phyloP scores from a whole-genome alignment of 1,140 invertebrate species.

The Drosophila hydei region DNA sequence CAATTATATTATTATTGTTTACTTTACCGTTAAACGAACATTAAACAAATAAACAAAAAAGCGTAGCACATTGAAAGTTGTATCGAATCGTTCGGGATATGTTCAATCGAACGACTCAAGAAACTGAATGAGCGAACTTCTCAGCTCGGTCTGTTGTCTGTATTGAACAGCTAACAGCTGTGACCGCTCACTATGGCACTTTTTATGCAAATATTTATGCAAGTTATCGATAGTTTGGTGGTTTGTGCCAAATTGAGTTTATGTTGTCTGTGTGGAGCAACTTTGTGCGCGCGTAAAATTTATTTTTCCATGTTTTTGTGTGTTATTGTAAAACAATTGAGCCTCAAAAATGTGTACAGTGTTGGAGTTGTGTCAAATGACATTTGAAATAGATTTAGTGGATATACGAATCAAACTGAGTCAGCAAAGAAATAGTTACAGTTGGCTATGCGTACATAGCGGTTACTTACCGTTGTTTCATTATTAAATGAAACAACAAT shows the following conservation, averaged over 20 bases:
- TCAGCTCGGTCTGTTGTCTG: background rate
- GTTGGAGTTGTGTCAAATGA: no score
- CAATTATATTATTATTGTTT: constrained; percentile 22
- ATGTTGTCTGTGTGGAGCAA: constrained; percentile 3
- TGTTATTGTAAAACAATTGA: no score
- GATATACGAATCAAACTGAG: no score
- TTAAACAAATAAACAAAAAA: constrained; percentile 44
- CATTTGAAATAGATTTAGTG: no score
- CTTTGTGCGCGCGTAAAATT: background rate
- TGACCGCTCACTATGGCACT: constrained; percentile 9
- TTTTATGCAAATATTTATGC: background rate
- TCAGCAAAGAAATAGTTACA: no score
- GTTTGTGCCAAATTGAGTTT: background rate
- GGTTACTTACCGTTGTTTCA: no score
- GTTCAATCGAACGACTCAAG: constrained; percentile 1
- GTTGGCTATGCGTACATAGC: no score
- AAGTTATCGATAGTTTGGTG: background rate
- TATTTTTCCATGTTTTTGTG: background rate
- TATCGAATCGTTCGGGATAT: constrained; percentile 5
- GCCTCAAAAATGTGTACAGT: background rate
- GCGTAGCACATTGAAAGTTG: constrained; percentile 20
- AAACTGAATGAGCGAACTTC: constrained; percentile 3
- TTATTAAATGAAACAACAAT: no score
- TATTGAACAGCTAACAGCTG: constrained; percentile 6
- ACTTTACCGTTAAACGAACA: constrained; percentile 49